Percentiles rank a stretch among this genome's conserved stretches.
phyloP scores from a whole-genome alignment of 2,888 invertebrate species.

The Epinotia ramella region DNA sequence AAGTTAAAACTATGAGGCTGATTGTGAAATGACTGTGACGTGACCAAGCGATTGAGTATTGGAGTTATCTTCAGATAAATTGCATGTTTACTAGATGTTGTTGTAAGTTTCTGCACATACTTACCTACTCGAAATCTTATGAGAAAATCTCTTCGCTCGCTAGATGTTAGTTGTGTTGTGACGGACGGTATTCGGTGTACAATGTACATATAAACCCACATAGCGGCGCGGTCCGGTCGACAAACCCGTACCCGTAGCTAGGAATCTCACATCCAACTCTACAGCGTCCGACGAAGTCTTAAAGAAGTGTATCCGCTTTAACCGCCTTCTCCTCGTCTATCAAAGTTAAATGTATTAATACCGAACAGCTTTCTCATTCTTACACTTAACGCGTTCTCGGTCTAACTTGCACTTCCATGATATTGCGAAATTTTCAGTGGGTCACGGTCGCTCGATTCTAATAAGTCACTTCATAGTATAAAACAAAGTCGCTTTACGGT shows the following conservation, averaged over 20 bases:
- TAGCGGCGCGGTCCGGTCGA: slow-evolving; percentile 57
- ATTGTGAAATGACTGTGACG: slow-evolving; percentile 1
- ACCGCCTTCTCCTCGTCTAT: slow-evolving; percentile 12
- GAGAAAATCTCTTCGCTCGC: slow-evolving; percentile 48
- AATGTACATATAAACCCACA: slow-evolving; percentile 50
- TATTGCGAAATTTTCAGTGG: background rate
- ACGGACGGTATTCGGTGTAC: slow-evolving; percentile 37
- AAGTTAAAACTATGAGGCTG: slow-evolving; percentile 9
- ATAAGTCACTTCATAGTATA: no score
- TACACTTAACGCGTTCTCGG: background rate
- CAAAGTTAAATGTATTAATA: background rate
- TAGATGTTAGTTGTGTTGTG: slow-evolving; percentile 32
- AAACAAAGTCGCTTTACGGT: no score
- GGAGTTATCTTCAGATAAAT: background rate
- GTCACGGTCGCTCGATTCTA: background rate
- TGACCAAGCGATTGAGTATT: background rate
- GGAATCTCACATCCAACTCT: slow-evolving; percentile 58
- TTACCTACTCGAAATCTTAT: background rate
- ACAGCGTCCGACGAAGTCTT: slow-evolving; percentile 57
- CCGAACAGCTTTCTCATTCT: slow-evolving; percentile 5
- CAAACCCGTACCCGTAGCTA: slow-evolving; percentile 64
- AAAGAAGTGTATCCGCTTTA: slow-evolving; percentile 57
- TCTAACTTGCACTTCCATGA: background rate
- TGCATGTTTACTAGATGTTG: background rate
- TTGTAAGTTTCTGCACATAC: background rate